phyloP scores from a whole-genome alignment of 2,113 vertebrate genomes.

The Laticauda colubrina region DNA sequence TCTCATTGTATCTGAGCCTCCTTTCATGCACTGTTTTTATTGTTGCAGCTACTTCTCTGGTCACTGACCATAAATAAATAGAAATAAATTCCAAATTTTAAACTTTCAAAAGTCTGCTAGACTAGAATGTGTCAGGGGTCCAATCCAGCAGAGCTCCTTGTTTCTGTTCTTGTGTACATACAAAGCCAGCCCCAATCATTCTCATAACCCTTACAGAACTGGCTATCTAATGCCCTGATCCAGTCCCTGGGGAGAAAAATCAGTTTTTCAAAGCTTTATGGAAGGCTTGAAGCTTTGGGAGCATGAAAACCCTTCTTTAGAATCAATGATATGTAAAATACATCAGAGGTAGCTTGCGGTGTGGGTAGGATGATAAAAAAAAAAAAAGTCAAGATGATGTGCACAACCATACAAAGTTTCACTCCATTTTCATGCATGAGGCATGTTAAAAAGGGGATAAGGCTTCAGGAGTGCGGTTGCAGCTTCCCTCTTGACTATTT shows the following conservation, averaged over 20 bases:
- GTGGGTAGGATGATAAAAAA: neutral
- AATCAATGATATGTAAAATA: neutral
- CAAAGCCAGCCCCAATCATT: neutral
- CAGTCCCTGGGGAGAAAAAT: neutral
- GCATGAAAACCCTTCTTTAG: neutral
- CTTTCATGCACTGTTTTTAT: neutral
- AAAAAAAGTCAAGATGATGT: neutral
- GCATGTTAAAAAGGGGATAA: neutral
- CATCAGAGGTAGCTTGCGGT: neutral
- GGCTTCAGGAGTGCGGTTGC: neutral
- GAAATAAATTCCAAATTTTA: neutral
- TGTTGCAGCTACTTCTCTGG: neutral
- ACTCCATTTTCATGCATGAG: neutral
- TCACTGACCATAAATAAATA: neutral
- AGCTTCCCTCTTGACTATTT: neutral
- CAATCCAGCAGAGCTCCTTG: neutral
- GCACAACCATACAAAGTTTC: neutral
- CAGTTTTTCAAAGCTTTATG: neutral
- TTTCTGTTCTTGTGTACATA: neutral
- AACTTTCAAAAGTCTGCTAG: neutral
- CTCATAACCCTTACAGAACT: neutral
- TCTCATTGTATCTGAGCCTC: neutral
- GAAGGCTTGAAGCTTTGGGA: neutral
- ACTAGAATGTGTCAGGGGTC: neutral
- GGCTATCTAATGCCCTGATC: neutral